phyloP scores from a whole-genome alignment of 2,113 vertebrate species.

The Mola mola region DNA sequence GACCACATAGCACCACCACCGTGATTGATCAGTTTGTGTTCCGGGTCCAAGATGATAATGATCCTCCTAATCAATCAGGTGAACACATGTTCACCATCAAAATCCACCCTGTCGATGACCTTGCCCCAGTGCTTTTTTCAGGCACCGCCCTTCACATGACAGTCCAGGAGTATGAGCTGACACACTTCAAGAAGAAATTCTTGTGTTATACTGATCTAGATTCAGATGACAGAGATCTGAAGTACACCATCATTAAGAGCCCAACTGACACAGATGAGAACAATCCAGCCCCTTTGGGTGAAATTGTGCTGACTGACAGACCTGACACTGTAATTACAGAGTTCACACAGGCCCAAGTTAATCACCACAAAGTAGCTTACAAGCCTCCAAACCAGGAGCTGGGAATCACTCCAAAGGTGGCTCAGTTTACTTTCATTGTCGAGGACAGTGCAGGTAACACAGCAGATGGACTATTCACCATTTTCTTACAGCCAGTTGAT shows the following conservation, averaged over 20 bases:
- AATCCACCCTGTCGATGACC: constrained; percentile 89
- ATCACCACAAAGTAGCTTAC: constrained; percentile 96
- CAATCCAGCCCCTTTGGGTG: constrained; percentile 82
- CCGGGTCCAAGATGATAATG: constrained; percentile 84
- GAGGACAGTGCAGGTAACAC: constrained; percentile 90
- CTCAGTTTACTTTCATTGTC: constrained; percentile 91
- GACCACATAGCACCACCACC: constrained; percentile 75
- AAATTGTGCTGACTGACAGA: constrained; percentile 89
- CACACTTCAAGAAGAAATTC: constrained; percentile 86
- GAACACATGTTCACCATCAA: constrained; percentile 88
- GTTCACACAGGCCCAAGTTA: constrained; percentile 96
- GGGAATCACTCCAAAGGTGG: constrained; percentile 91
- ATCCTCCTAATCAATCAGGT: constrained; percentile 85
- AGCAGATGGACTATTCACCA: constrained; percentile 87
- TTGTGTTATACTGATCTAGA: constrained; percentile 92
- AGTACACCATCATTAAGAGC: constrained; percentile 85
- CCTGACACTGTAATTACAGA: constrained; percentile 85
- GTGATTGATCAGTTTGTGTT: constrained; percentile 78
- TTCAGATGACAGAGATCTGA: constrained; percentile 92
- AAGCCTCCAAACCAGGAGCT: constrained; percentile 90
- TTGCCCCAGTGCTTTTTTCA: constrained; percentile 86
- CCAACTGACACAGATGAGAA: constrained; percentile 92
- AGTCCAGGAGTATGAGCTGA: constrained; percentile 92
- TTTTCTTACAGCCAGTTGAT: constrained; percentile 93
- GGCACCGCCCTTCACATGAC: constrained; percentile 90